Percentiles rank a stretch among this genome's conserved stretches.
Evolutionary conservation across 2,797 vertebrate genomes (phyloP).

Genomic region (Danio aesculapii): DNA sequence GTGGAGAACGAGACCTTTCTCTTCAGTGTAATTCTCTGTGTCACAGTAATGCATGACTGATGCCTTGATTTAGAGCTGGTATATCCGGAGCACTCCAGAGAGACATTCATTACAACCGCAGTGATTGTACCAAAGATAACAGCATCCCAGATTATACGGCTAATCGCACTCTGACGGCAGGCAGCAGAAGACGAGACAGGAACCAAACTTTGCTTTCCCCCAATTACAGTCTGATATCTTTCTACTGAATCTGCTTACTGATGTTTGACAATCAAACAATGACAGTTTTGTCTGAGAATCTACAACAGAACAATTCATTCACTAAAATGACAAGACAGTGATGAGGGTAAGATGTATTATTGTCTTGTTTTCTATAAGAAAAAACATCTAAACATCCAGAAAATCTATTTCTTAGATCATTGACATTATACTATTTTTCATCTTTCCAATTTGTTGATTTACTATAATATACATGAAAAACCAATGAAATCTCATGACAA

Average conservation of each 20-base stretch:
- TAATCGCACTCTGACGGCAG: conserved; percentile 44
- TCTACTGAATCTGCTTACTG: conserved; percentile 16
- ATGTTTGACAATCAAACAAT: conserved; percentile 14
- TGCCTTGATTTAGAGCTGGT: conserved; percentile 44
- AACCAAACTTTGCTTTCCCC: conserved; percentile 18
- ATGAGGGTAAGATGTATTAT: neutral
- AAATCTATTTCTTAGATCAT: too few species aligned
- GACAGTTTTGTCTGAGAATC: neutral
- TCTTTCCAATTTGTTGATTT: too few species aligned
- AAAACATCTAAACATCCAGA: too few species aligned
- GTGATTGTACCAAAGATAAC: conserved; percentile 38
- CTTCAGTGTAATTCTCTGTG: conserved; percentile 40
- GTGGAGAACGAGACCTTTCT: neutral
- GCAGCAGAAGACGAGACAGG: conserved; percentile 19
- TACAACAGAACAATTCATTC: neutral
- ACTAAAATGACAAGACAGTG: neutral
- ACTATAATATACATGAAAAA: too few species aligned
- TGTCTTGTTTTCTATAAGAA: too few species aligned
- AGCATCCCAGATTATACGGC: conserved; percentile 34
- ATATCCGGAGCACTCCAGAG: conserved; percentile 36
- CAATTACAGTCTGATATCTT: conserved; percentile 28
- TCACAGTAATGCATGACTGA: conserved; percentile 27
- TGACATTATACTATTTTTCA: too few species aligned
- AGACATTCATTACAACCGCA: conserved; percentile 39
- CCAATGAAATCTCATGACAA: too few species aligned